A percentile compares a stretch with the other conserved stretches of the same genome.
phyloP scores from a whole-genome alignment of 2,113 vertebrate genomes.

The Nycticryphes semicollaris region DNA sequence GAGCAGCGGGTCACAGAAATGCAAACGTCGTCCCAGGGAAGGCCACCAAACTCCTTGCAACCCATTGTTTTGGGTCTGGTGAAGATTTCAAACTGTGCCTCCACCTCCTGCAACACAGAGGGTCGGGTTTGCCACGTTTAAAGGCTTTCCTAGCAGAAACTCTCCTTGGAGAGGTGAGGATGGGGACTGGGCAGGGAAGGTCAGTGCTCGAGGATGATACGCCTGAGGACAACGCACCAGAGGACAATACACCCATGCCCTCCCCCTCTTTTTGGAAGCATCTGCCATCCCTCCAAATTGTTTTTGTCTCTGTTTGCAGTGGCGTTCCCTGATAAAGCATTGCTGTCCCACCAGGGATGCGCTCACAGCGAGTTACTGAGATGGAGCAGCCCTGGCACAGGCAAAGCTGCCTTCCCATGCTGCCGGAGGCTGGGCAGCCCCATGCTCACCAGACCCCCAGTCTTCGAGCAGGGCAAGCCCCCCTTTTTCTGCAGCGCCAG shows the following conservation, averaged over 20 bases:
- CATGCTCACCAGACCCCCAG: background rate
- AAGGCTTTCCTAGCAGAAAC: background rate
- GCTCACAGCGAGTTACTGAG: accelerated
- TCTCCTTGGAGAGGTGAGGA: background rate
- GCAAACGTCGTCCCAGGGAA: background rate
- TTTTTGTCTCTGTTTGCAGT: background rate
- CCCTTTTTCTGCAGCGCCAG: accelerated
- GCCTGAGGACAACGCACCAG: accelerated
- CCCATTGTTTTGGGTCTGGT: background rate
- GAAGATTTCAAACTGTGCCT: background rate
- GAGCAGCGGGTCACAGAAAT: background rate
- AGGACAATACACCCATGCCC: accelerated
- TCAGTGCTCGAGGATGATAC: background rate
- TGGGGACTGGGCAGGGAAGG: background rate
- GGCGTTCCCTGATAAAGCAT: background rate
- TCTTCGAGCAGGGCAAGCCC: accelerated
- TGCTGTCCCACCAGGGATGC: background rate
- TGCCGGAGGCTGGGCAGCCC: background rate
- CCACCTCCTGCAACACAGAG: background rate
- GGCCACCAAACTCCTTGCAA: background rate
- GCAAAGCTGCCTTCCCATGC: accelerated
- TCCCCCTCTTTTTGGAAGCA: background rate
- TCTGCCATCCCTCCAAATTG: background rate
- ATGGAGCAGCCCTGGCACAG: background rate
- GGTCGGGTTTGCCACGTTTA: background rate